Conservation (phyloP, 2,113 vertebrate genomes). For the Austrofundulus limnaeus region DNA sequence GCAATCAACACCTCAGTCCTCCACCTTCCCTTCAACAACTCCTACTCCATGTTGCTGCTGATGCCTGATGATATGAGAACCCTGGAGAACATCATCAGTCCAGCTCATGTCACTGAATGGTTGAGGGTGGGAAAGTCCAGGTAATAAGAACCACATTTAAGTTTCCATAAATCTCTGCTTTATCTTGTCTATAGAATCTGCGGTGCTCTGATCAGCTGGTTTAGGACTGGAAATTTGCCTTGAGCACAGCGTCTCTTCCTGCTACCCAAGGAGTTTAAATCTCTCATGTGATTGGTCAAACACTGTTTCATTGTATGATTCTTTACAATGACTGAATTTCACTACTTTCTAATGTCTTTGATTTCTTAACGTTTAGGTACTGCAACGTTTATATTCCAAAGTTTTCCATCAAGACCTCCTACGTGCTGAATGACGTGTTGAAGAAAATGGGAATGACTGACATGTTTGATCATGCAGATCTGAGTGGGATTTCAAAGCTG, state of each 20-base stretch:
- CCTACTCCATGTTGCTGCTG: conserved; percentile 76
- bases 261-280: too few species aligned
- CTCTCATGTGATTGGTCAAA: too few species aligned
- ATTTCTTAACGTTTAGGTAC: conserved; percentile 67
- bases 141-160: too few species aligned
- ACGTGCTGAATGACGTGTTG: conserved; percentile 72
- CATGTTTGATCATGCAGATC: conserved; percentile 82
- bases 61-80: conserved; percentile 63
- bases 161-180: too few species aligned
- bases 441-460: conserved; percentile 80
- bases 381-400: conserved; percentile 78
- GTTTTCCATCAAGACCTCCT: conserved; percentile 82
- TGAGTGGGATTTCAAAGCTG: conserved; percentile 78
- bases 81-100: conserved; percentile 61
- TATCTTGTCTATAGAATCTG: too few species aligned
- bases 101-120: conserved; percentile 69
- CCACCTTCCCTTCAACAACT: conserved; percentile 74
- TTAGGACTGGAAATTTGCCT: too few species aligned
- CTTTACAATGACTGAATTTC: too few species aligned
- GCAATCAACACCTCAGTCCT: conserved; percentile 77
- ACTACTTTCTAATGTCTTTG: too few species aligned
- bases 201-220: too few species aligned
- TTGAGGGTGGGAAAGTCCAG: too few species aligned
- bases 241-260: too few species aligned
- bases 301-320: too few species aligned